Conservation (phyloP, 2,888 invertebrate genomes). For the Uropetala carovei region DNA sequence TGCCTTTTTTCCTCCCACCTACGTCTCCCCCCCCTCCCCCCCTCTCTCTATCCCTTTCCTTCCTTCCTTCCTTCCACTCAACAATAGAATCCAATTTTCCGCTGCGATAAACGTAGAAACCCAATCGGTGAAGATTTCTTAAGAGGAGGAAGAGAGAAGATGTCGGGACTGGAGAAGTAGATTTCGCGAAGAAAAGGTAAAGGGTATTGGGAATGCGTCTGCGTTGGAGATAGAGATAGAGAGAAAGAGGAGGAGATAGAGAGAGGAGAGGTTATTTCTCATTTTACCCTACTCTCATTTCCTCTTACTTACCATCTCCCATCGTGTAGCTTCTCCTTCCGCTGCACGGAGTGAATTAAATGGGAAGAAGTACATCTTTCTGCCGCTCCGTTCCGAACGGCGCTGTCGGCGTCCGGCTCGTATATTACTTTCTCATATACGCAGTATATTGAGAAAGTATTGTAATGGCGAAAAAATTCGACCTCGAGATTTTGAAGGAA, state of each 20-base stretch:
- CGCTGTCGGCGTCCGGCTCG: neutral
- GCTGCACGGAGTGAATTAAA: no score
- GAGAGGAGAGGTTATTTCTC: neutral
- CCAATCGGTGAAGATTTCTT: slow-evolving; percentile 62
- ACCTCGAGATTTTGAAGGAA: no score
- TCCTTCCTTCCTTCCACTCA: neutral
- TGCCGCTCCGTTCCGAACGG: neutral
- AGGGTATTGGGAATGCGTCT: neutral
- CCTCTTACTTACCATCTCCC: neutral
- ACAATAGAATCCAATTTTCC: slow-evolving; percentile 64
- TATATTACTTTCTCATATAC: no score
- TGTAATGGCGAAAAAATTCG: no score
- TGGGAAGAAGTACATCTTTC: neutral
- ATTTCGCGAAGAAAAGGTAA: neutral
- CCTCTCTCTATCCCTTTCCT: neutral
- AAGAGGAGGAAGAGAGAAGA: slow-evolving; percentile 34
- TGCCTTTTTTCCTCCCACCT: neutral
- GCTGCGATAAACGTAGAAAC: slow-evolving; percentile 55
- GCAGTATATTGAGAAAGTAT: no score
- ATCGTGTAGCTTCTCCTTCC: neutral
- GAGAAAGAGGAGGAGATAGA: neutral
- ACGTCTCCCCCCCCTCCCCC: neutral
- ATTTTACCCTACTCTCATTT: neutral
- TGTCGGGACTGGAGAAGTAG: neutral
- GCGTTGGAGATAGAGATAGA: neutral